Percentiles rank a stretch among this genome's conserved stretches.
Conservation (phyloP, 1,140 invertebrate genomes). For the Eriosoma lanigerum region DNA sequence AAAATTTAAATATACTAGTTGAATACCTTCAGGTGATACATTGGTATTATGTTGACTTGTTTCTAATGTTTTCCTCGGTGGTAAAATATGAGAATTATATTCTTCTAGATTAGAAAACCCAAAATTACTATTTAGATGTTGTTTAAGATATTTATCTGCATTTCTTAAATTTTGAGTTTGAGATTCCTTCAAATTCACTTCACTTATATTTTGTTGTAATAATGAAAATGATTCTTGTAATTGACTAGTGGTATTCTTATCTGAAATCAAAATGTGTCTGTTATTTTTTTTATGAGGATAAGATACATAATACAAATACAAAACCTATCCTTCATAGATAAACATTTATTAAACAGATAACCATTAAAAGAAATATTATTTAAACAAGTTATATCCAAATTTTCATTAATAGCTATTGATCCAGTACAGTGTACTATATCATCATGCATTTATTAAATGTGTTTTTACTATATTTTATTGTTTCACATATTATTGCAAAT, state of each 20-base stretch:
- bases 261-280: conserved; percentile 23
- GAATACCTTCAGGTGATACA: neutral
- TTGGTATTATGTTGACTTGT: conserved; percentile 52
- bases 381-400: conserved; percentile 1
- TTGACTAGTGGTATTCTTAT: conserved; percentile 13
- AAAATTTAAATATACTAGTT: neutral
- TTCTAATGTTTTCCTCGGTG: neutral
- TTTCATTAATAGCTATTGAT: neutral
- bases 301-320: conserved; percentile 16
- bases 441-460: conserved; percentile 32
- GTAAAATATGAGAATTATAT: conserved; percentile 43
- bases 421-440: neutral
- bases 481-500: neutral
- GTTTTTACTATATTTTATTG: neutral
- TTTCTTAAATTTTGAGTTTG: neutral
- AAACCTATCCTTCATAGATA: conserved; percentile 41
- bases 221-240: conserved; percentile 26
- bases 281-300: conserved; percentile 11
- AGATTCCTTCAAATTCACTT: conserved; percentile 21
- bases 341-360: conserved; percentile 42
- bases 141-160: conserved; percentile 24
- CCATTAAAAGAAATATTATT: conserved; percentile 21
- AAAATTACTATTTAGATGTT: conserved; percentile 15
- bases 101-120: conserved; percentile 38
- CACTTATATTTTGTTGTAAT: conserved; percentile 30